Percentiles rank a stretch among this genome's conserved stretches.
phyloP scores from a whole-genome alignment of 2,113 vertebrate species.

The Sylvilagus bachmani region DNA sequence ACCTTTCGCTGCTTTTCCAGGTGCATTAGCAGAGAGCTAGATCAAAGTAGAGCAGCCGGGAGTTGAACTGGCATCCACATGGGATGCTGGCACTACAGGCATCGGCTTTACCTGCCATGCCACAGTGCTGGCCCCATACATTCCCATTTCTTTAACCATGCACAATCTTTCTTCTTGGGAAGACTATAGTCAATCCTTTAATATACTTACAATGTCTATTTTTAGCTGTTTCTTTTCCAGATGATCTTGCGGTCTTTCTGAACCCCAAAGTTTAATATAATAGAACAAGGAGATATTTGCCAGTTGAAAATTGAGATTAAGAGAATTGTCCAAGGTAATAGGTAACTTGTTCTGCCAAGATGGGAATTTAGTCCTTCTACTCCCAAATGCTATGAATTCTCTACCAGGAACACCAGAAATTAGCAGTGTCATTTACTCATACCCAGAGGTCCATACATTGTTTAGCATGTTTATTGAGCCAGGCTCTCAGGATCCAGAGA shows the following conservation, averaged over 20 bases:
- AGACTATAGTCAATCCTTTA: background rate
- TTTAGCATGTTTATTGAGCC: constrained; percentile 34
- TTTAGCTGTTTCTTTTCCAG: constrained; percentile 27
- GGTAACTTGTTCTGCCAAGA: constrained; percentile 53
- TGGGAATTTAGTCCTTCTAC: constrained; percentile 16
- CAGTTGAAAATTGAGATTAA: constrained; percentile 61
- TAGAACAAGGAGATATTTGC: constrained; percentile 53
- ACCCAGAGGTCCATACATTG: constrained; percentile 10
- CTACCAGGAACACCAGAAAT: constrained; percentile 44
- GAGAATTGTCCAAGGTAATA: constrained; percentile 56
- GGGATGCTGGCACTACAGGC: too few species aligned
- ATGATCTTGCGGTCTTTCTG: background rate
- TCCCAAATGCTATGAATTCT: constrained; percentile 16
- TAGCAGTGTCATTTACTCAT: constrained; percentile 41
- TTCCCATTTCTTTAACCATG: too few species aligned
- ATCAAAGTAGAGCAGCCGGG: background rate
- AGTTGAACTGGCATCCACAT: background rate
- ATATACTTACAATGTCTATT: constrained; percentile 1
- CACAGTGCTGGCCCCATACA: too few species aligned
- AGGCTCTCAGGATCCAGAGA: constrained; percentile 46
- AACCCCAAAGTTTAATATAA: constrained; percentile 38
- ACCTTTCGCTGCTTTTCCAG: too few species aligned
- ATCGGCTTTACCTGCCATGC: too few species aligned
- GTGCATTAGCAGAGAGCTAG: too few species aligned
- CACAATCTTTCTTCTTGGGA: background rate